A percentile compares a stretch with the other conserved stretches of the same genome.
These are phyloP conservation scores for Barbus barbus DNA, from an alignment of 2,113 vertebrate species.

Conservation along the genomic window DNA sequence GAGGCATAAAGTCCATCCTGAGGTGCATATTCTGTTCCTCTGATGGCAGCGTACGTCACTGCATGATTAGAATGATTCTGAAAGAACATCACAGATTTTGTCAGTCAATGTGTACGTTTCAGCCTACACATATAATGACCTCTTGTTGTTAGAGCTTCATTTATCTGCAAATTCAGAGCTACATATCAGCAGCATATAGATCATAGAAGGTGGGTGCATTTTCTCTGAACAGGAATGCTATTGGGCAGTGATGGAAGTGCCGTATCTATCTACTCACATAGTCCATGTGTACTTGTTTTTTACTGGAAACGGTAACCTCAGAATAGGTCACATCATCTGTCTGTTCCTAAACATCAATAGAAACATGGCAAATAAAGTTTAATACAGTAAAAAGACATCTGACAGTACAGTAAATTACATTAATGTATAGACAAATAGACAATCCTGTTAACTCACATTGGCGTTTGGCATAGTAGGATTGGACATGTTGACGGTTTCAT, in stretches of 20 bases:
- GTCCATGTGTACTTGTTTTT: not conserved
- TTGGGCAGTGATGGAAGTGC: not conserved
- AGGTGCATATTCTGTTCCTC: not conserved
- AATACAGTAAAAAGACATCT: not conserved
- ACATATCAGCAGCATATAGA: not conserved
- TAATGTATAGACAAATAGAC: not conserved
- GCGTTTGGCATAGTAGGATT: not conserved
- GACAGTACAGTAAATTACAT: not conserved
- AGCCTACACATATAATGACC: not conserved
- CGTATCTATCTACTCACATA: too few relatives aligned
- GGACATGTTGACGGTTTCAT: conserved; percentile 15
- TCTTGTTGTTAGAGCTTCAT: too few relatives aligned
- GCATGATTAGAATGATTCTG: not conserved
- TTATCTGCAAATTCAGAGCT: not conserved
- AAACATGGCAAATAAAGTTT: not conserved
- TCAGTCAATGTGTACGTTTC: not conserved
- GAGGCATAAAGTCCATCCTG: not conserved
- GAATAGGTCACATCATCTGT: conserved; percentile 13
- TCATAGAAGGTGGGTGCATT: not conserved
- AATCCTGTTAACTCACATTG: not conserved
- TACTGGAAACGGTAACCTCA: not conserved
- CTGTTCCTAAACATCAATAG: not conserved
- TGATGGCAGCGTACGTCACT: not conserved
- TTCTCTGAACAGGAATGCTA: not conserved
- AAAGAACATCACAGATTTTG: not conserved